Evolutionary conservation across 2,113 vertebrate genomes (phyloP), one percentile per base, ranked within the genome.

Genomic region (Megaptera novaeangliae): DNA sequence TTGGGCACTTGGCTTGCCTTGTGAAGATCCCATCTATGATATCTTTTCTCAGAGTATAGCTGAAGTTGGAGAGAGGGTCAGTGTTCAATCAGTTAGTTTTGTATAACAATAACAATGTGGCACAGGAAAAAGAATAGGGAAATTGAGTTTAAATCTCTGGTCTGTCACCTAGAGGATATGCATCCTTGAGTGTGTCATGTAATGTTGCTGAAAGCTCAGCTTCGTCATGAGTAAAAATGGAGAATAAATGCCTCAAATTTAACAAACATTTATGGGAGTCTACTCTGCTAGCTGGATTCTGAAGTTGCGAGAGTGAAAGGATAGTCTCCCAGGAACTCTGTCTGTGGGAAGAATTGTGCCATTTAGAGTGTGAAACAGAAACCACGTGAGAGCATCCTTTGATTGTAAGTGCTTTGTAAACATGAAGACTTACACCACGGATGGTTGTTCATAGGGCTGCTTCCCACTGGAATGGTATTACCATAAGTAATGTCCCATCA

Each of bases 261-360:
- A 82, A 75, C 27, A 82, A 39, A 75, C 49, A 41, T 93, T 93
- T 77, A 49, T 83, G 34, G 49, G 49, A 41, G 23, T 83, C 39
- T 59, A 15, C 39, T 88, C 34, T 88, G 78, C 69, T 77, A 39
- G 11, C 20, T 85, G 52, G 41, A 78, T 84, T 71, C 41, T 69
- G 9, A 90, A 18, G n/a, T 85, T 94, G 55, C 59, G 83, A 36
- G 82, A 92, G n/a, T 96, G 49, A 88, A 92, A 92, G 75, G 49
- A 81, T 4, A 95, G 18, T 83, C 18, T 72, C 23, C 52, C 34
- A 91, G 64, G 11, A 94, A 66, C 55, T 44, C 23, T 66, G 18
- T 88, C 49, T 31, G 5, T 74, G 82, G 27, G 83, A 92, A 94
- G 83, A 94, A 77, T 69, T 77, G 59, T 94, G 34, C 25, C 46